phyloP scores from a whole-genome alignment of 2,888 invertebrate genomes.

The Epiblema foenella region DNA sequence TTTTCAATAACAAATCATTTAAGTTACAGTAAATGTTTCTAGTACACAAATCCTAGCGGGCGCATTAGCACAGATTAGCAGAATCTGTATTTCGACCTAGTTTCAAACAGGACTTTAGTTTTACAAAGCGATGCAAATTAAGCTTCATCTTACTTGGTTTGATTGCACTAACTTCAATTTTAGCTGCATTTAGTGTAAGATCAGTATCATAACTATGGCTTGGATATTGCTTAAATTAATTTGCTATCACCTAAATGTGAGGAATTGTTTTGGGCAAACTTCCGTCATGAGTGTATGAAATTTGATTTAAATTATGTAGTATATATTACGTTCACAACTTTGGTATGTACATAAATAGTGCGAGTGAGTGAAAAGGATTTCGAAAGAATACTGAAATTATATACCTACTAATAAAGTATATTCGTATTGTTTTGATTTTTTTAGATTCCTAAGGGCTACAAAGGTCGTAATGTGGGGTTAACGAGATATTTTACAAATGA shows the following conservation, averaged over 20 bases:
- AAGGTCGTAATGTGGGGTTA: too few species aligned
- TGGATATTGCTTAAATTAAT: neutral
- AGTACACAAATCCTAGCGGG: constrained; percentile 15
- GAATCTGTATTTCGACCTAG: constrained; percentile 37
- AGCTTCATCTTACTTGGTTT: constrained; percentile 33
- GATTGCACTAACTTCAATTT: constrained; percentile 33
- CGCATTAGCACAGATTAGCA: constrained; percentile 31
- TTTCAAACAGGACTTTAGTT: constrained; percentile 35
- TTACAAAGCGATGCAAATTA: constrained; percentile 39
- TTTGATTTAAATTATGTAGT: neutral
- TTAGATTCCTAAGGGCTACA: too few species aligned
- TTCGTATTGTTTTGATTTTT: too few species aligned
- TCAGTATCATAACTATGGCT: neutral
- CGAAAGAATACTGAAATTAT: too few species aligned
- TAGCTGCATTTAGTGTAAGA: constrained; percentile 1
- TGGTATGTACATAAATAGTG: too few species aligned
- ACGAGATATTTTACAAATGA: too few species aligned
- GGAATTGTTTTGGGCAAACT: neutral
- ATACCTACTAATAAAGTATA: too few species aligned
- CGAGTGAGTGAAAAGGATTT: too few species aligned
- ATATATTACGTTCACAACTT: too few species aligned
- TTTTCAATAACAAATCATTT: too few species aligned
- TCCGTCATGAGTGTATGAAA: neutral
- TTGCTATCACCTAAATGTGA: neutral
- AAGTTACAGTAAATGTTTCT: neutral